phyloP scores from a whole-genome alignment of 2,888 invertebrate genomes.

The Ormyrus thymus region DNA sequence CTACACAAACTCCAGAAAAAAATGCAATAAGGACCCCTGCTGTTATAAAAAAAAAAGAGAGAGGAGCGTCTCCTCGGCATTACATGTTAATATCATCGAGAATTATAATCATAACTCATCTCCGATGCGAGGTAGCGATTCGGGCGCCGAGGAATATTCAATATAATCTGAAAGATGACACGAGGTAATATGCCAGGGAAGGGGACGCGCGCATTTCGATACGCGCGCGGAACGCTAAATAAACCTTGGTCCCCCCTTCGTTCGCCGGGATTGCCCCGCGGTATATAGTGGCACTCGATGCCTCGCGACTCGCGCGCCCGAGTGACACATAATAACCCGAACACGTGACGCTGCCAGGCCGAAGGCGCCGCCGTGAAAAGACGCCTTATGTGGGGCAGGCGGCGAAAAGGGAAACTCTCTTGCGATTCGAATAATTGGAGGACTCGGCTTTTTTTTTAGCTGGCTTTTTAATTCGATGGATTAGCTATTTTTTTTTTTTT shows the following conservation, averaged over 20 bases:
- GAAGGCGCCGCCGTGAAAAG: constrained; percentile 14
- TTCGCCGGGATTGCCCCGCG: background rate
- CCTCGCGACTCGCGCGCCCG: constrained; percentile 21
- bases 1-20: constrained; percentile 5
- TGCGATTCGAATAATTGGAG: too few species aligned
- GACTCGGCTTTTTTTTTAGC: too few species aligned
- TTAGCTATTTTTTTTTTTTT: background rate
- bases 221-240: constrained; percentile 22
- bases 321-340: constrained; percentile 61
- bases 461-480: background rate
- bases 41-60: background rate
- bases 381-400: background rate
- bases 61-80: constrained; percentile 1
- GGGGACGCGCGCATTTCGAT: constrained; percentile 37
- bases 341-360: constrained; percentile 60
- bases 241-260: constrained; percentile 29
- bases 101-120: constrained; percentile 51
- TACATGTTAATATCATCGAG: constrained; percentile 44
- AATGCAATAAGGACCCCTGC: constrained; percentile 25
- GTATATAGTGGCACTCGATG: background rate
- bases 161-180: constrained; percentile 47
- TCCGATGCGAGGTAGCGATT: constrained; percentile 13
- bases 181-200: background rate
- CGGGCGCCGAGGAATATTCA: constrained; percentile 49
- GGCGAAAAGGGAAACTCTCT: background rate